Evolutionary conservation across 2,113 vertebrate species (phyloP), one percentile per base, ranked within the genome.

Genomic region (Vulpes ferrilata): DNA sequence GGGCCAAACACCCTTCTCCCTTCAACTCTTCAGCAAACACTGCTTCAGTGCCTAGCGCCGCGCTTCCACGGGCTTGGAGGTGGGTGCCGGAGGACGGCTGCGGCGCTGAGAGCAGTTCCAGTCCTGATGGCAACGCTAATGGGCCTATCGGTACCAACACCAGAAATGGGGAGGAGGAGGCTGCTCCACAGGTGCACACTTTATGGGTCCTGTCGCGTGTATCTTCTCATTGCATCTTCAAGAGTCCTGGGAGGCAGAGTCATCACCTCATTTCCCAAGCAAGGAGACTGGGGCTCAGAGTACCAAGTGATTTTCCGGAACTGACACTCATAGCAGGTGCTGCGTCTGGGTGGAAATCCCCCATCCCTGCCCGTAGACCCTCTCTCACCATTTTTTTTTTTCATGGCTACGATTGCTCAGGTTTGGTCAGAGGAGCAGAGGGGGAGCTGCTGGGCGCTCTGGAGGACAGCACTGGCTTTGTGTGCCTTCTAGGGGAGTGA

Each of bases 31-130:
- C 16, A 7, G 59, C 23, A 48, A 60, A 38, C n/a, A 7, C 3
- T 19, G 23, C 30, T 38, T 64, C 67, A 7, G 78, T 11, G 87
- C 78, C 73, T 22, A 25, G 35, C 38, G 20, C 5, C 7, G 80
- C 60, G 88, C 53, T 69, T 59, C 51, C 8, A 11, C 19, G 27
- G 2, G 22, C 22, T 3, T 78, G 81, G 80, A 51, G 23, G 32
- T 3, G n/a, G 23, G 22, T 2, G 30, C 4, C 19, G 19, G 2
- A 0, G 5, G 25, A 3, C 7, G 32, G 7, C 48, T 62, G 1
- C 22, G 3, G 4, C 51, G 74, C 25, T 17, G 30, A 30, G 74
- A 27, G 43, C 43, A 30, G 23, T 78, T 27, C 15, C 15, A 17
- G 48, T 25, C 48, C 74, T 51, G 74, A 17, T 51, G 38, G 48